Evolutionary conservation across 1,140 invertebrate species (phyloP).

Genomic region (Coptotermes formosanus): DNA sequence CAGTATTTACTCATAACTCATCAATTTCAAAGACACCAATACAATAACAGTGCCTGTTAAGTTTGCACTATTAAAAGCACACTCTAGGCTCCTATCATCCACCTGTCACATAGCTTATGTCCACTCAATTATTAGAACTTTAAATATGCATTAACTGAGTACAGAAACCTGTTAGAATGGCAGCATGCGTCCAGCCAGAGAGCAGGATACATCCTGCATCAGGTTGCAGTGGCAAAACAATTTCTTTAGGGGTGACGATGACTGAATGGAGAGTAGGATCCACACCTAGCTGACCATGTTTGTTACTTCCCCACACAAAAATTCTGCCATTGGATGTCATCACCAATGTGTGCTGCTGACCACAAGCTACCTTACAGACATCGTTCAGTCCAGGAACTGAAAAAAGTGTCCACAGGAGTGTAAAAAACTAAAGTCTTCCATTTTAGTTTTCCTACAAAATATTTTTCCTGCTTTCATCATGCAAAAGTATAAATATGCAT

Average conservation of each 20-base stretch:
- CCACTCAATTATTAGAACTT: no score
- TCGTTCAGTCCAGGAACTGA: conserved; percentile 54
- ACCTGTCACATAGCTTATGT: no score
- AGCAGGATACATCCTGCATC: conserved; percentile 1
- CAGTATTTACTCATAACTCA: no score
- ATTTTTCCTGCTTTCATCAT: no score
- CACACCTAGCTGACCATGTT: conserved; percentile 65
- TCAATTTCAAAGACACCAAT: no score
- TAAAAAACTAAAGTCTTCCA: no score
- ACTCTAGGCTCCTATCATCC: no score
- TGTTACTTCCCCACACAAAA: conserved; percentile 73
- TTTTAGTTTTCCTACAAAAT: no score
- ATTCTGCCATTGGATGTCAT: conserved; percentile 57
- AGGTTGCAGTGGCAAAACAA: conserved; percentile 37
- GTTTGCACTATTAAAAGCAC: no score
- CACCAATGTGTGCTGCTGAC: conserved; percentile 69
- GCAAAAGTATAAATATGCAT: no score
- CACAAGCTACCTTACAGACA: conserved; percentile 61
- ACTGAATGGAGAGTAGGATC: conserved; percentile 49
- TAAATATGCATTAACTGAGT: not conserved
- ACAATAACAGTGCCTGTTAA: no score
- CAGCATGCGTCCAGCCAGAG: conserved; percentile 72
- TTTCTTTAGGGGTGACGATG: conserved; percentile 53
- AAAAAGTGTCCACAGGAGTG: conserved; percentile 1
- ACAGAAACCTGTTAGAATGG: conserved; percentile 53